Conservation (phyloP, 2,113 vertebrate species). For the Climacteris rufus region DNA sequence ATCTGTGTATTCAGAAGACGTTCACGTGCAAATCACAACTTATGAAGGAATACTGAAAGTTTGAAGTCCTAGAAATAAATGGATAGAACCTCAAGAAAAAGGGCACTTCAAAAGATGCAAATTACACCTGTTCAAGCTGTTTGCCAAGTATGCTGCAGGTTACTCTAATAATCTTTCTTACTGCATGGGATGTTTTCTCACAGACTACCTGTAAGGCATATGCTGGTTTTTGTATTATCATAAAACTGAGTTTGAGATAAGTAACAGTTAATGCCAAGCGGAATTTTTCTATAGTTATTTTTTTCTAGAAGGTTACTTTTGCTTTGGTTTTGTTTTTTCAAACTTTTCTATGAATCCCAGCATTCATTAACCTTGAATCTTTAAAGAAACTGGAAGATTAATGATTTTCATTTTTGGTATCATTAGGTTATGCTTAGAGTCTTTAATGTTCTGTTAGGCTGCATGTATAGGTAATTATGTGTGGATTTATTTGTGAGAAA, state of each 20-base stretch:
- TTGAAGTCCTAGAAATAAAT: background rate
- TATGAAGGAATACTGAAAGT: background rate
- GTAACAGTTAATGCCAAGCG: conserved; percentile 50
- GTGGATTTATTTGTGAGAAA: conserved; percentile 33
- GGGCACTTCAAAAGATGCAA: background rate
- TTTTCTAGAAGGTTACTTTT: background rate
- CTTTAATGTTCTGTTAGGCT: conserved; percentile 5
- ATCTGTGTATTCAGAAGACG: background rate
- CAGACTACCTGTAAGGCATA: conserved; percentile 32
- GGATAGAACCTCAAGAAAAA: background rate
- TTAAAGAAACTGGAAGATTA: conserved; percentile 55
- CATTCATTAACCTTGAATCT: conserved; percentile 53
- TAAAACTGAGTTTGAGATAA: conserved; percentile 38
- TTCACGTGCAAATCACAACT: background rate
- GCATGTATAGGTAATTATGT: background rate
- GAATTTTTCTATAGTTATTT: conserved; percentile 36
- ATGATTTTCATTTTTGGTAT: background rate
- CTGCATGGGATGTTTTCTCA: background rate
- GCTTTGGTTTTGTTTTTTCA: background rate
- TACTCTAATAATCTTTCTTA: conserved; percentile 29
- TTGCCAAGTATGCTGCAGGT: conserved; percentile 11
- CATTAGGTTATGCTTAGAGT: background rate
- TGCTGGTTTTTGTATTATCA: conserved; percentile 1
- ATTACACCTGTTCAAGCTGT: conserved; percentile 52
- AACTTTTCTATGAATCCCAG: conserved; percentile 52